Conservation (phyloP, 2,888 invertebrate species). For the Baccha elongata region DNA sequence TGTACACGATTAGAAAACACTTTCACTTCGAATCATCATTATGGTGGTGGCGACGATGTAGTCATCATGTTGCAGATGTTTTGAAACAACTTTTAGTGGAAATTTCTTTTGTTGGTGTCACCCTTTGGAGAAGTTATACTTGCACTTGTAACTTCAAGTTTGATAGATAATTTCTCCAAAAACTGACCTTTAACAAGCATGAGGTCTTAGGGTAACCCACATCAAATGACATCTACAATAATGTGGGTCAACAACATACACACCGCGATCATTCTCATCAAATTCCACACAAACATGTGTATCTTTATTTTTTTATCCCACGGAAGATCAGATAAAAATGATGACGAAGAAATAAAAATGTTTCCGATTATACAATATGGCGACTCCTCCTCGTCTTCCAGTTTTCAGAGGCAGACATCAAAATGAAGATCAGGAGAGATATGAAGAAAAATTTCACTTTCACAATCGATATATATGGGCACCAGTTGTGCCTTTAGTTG, state of each 20-base stretch:
- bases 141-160: conserved; percentile 19
- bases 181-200: conserved; percentile 28
- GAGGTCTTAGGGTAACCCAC: conserved; percentile 24
- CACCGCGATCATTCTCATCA: conserved; percentile 32
- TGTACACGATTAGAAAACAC: conserved; percentile 59
- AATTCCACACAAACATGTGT: conserved; percentile 40
- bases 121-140: conserved; percentile 43
- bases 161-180: conserved; percentile 22
- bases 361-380: conserved; percentile 66
- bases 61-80: conserved; percentile 64
- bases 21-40: conserved; percentile 70
- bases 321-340: conserved; percentile 29
- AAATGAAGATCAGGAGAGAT: conserved; percentile 46
- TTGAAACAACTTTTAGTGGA: conserved; percentile 9
- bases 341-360: conserved; percentile 12
- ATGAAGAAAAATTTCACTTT: conserved; percentile 68
- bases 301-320: conserved; percentile 28
- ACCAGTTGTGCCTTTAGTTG: conserved; percentile 18
- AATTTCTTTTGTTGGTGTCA: conserved; percentile 52
- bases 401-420: not conserved
- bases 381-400: conserved; percentile 5
- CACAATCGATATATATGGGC: conserved; percentile 51
- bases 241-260: conserved; percentile 58
- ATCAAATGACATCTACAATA: conserved; percentile 40
- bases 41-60: conserved; percentile 10